Percentiles rank a stretch among this genome's conserved stretches.
Conservation (phyloP, 1,140 invertebrate species). For the Eurosta solidaginis region DNA sequence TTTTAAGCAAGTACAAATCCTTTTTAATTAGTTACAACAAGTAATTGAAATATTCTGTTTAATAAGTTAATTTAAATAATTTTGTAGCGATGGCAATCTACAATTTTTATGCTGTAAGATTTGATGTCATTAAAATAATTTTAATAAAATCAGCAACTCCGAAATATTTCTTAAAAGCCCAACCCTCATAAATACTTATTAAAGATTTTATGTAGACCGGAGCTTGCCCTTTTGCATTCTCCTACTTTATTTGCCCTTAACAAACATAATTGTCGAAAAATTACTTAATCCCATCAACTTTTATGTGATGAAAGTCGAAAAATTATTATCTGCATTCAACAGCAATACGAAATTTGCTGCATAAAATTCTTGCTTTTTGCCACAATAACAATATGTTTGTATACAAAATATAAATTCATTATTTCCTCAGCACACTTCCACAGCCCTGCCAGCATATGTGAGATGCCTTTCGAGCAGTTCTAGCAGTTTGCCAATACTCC, state of each 20-base stretch:
- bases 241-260: not conserved
- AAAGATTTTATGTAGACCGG: not conserved
- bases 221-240: not conserved
- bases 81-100: too few species aligned
- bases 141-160: too few species aligned
- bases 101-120: not conserved
- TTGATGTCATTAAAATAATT: not conserved
- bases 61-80: not conserved
- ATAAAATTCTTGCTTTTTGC: not conserved
- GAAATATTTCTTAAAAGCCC: not conserved
- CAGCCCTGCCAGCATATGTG: not conserved
- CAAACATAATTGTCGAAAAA: not conserved
- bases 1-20: not conserved
- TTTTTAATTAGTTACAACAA: not conserved
- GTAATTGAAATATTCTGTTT: not conserved
- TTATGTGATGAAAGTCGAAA: not conserved
- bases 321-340: not conserved
- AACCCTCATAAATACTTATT: not conserved
- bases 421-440: not conserved
- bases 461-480: not conserved
- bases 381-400: not conserved
- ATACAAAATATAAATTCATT: conserved; percentile 25
- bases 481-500: too few species aligned
- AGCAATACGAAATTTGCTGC: not conserved
- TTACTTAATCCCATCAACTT: conserved; percentile 3